Evolutionary conservation across 2,113 vertebrate genomes (phyloP).

Genomic region (Petromus typicus): DNA sequence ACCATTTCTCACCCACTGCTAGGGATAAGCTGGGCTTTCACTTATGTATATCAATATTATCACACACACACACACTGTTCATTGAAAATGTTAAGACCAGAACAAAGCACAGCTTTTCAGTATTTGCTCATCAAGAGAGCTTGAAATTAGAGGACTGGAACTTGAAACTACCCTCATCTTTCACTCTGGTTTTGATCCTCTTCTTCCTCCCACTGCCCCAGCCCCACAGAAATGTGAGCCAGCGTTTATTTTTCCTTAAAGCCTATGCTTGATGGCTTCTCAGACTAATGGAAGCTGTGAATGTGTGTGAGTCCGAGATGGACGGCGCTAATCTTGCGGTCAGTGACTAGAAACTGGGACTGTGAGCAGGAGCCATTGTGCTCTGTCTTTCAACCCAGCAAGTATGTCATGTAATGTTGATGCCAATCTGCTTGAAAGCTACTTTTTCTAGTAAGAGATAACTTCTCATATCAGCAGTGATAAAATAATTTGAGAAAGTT

Average conservation of each 20-base stretch:
- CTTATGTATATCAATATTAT: not conserved
- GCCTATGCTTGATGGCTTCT: not conserved
- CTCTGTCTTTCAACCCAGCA: not conserved
- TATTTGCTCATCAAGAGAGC: not conserved
- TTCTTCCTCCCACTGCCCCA: too few species aligned
- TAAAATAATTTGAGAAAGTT: slow-evolving; percentile 11
- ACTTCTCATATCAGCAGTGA: not conserved
- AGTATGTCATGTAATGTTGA: not conserved
- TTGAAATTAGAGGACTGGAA: not conserved
- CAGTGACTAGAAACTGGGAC: not conserved
- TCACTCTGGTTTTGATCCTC: not conserved
- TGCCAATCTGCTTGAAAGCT: too few species aligned
- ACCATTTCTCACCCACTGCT: not conserved
- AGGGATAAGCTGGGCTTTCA: not conserved
- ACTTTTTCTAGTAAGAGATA: not conserved
- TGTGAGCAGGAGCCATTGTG: not conserved
- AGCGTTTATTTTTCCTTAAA: not conserved
- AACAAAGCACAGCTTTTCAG: not conserved
- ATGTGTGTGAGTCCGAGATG: not conserved
- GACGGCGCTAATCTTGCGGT: not conserved
- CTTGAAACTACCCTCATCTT: not conserved
- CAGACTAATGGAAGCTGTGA: not conserved
- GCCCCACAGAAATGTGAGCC: not conserved
- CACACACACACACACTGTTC: not conserved
- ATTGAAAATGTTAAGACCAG: not conserved